Base-by-base conservation (phyloP, 2,797 vertebrate genomes). In the Geotrypetes seraphini region DNA sequence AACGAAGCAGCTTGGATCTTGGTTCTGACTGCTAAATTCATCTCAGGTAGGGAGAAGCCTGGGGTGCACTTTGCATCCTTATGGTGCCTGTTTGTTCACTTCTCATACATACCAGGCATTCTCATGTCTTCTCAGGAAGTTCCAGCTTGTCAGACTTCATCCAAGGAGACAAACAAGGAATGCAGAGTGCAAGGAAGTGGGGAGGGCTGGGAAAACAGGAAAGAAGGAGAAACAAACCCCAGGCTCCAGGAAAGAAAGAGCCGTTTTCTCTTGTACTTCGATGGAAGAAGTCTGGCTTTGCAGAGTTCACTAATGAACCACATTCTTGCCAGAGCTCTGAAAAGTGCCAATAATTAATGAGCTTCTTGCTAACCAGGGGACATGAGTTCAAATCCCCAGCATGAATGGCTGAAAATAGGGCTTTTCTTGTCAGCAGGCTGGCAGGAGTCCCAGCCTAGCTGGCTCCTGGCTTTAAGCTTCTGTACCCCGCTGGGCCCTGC, bases 221-320 rank as follows among this genome's bases (percentile, higher is more conserved):
- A 13, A 29, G 36, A 29, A 12, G 3, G 5, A 15, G 12, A 11
- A 50, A 47, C 50, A 11, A 50, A 47, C 50, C 60, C 64, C 60
- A 53, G 50, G 57, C 61, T 60, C 50, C 31, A 50, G n/a, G n/a
- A n/a, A n/a, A n/a, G n/a, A n/a, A n/a, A n/a, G 52, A 57, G 57
- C 57, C 60, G 33, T 1, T 15, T 16, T 47, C 28, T 22, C 16
- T 29, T 27, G 6, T 9, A 30, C 36, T 36, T n/a, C n/a, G 18
- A 42, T 20, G 29, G 12, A 24, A 8, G 0, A 1, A 12, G 25
- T 5, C 13, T 9, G 1, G 3, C 18, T 8, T 14, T 4, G 25
- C 3, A 5, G 5, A 9, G 1, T 12, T 3, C 22, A 4, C 2
- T 15, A 12, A n/a, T 1, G 1, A 7, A 5, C 25, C 13, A 14